These are phyloP conservation scores for Callopanchax toddi DNA, from an alignment of 2,113 vertebrate genomes.

Conservation along the genomic window DNA sequence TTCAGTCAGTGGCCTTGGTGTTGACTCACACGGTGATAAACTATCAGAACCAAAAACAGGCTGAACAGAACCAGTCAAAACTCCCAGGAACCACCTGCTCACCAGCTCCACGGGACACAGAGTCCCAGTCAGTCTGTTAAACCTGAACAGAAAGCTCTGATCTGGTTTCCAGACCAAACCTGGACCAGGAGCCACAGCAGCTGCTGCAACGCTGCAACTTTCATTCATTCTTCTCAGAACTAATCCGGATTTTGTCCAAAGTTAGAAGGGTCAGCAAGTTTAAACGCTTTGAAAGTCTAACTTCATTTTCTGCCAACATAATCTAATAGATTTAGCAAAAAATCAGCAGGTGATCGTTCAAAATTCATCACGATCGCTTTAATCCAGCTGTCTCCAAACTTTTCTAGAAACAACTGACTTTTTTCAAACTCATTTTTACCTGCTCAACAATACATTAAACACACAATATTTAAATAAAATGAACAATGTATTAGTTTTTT, in stretches of 20 bases:
- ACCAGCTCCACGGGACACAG: not conserved
- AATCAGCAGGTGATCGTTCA: too few relatives aligned
- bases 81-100: constrained; percentile 13
- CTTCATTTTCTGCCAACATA: not conserved
- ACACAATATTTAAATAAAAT: too few relatives aligned
- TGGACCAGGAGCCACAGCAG: constrained; percentile 10
- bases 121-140: not conserved
- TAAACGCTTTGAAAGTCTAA: constrained; percentile 20
- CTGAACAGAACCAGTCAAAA: constrained; percentile 48
- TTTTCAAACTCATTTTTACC: too few relatives aligned
- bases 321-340: too few relatives aligned
- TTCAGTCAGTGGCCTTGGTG: constrained; percentile 34
- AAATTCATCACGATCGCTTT: too few relatives aligned
- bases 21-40: constrained; percentile 15
- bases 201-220: constrained; percentile 48
- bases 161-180: not conserved
- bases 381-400: too few relatives aligned
- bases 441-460: too few relatives aligned
- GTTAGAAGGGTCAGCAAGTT: constrained; percentile 22
- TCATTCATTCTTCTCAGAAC: constrained; percentile 29
- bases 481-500: too few relatives aligned
- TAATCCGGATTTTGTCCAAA: constrained; percentile 50
- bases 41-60: constrained; percentile 48
- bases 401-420: too few relatives aligned
- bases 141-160: too few relatives aligned